Evolutionary conservation across 2,797 vertebrate genomes (phyloP).

Genomic region (Gobionotothen gibberifrons): DNA sequence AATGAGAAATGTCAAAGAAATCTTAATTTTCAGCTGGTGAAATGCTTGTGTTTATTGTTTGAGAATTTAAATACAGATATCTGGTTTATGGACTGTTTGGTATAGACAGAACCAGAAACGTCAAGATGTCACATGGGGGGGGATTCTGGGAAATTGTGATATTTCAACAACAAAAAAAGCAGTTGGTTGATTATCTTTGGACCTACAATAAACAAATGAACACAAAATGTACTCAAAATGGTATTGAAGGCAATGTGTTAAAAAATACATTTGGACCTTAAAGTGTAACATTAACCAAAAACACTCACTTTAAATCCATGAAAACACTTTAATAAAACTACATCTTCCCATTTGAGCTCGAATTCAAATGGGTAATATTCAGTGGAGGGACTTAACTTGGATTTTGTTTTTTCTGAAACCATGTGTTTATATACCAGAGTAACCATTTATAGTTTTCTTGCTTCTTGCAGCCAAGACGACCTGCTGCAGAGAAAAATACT

Average conservation of each 20-base stretch:
- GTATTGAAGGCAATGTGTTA: neutral
- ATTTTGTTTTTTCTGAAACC: neutral
- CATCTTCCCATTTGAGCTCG: neutral
- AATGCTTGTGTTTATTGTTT: too few relatives aligned
- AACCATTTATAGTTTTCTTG: neutral
- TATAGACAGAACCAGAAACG: neutral
- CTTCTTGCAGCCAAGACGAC: constrained; percentile 1
- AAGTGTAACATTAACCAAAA: neutral
- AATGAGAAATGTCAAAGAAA: too few relatives aligned
- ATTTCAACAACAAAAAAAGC: neutral
- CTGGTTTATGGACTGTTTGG: neutral
- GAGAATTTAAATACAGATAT: neutral
- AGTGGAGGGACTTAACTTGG: neutral
- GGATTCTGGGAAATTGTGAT: neutral
- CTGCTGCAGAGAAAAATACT: neutral
- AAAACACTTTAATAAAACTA: too few relatives aligned
- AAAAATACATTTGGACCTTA: neutral
- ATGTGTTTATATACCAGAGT: neutral
- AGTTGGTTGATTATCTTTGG: neutral
- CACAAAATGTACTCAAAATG: neutral
- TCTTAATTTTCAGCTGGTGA: too few relatives aligned
- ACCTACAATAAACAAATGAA: neutral
- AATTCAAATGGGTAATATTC: neutral
- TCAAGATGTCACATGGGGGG: neutral
- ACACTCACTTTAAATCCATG: neutral